These are phyloP conservation scores for Eupelmus urozonus DNA, from an alignment of 2,888 invertebrate genomes.

Conservation along the genomic window DNA sequence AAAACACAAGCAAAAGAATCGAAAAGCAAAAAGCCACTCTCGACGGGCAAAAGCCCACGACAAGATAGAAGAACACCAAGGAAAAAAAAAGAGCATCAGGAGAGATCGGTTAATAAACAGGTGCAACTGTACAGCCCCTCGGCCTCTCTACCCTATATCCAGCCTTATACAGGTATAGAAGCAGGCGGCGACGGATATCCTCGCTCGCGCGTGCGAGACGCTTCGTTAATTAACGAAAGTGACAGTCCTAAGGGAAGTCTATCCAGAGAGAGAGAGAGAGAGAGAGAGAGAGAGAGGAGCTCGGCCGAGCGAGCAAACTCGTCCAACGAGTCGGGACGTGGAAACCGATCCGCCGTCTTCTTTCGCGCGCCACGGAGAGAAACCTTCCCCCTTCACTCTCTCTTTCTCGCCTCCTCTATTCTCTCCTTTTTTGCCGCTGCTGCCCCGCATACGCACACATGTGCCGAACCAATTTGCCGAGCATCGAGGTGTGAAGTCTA, in stretches of 20 bases:
- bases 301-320: slow-evolving; percentile 48
- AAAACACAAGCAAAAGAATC: not conserved
- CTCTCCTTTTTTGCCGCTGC: not conserved
- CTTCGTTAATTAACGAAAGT: slow-evolving; percentile 59
- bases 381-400: not conserved
- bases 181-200: not conserved
- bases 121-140: slow-evolving; percentile 19
- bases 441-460: not conserved
- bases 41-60: not conserved
- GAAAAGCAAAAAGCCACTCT: not conserved
- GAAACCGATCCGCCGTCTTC: slow-evolving; percentile 53
- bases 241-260: slow-evolving; percentile 55
- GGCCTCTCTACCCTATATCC: slow-evolving; percentile 1
- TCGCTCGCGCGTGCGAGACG: slow-evolving; percentile 1
- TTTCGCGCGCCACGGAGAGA: too few relatives aligned
- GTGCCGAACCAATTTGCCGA: slow-evolving; percentile 50
- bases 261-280: too few relatives aligned
- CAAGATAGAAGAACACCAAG: not conserved
- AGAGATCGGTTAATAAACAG: slow-evolving; percentile 48
- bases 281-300: too few relatives aligned
- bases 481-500: slow-evolving; percentile 56
- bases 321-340: slow-evolving; percentile 51
- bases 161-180: slow-evolving; percentile 3
- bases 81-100: not conserved
- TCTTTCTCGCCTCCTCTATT: not conserved